phyloP scores from a whole-genome alignment of 2,888 invertebrate species.

The Sceliomorpha sp. region DNA sequence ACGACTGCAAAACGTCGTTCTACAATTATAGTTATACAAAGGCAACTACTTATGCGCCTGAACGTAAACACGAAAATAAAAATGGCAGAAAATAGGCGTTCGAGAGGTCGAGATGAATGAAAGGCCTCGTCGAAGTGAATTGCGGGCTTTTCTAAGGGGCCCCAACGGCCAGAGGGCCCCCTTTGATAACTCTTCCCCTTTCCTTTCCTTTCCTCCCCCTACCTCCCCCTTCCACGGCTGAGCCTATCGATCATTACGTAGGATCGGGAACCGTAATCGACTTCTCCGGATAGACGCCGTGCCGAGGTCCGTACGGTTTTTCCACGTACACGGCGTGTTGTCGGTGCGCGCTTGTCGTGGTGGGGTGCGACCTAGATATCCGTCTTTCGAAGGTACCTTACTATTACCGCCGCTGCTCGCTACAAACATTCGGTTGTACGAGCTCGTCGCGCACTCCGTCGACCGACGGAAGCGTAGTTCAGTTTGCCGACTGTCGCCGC shows the following conservation, averaged over 20 bases:
- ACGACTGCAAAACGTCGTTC: too few species aligned
- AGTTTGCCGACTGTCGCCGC: constrained; percentile 74
- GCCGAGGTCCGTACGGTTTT: constrained; percentile 38
- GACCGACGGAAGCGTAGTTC: constrained; percentile 66
- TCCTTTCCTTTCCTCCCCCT: too few species aligned
- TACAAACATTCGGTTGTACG: constrained; percentile 46
- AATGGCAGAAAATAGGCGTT: too few species aligned
- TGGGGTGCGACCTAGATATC: constrained; percentile 77
- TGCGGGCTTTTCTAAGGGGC: too few species aligned
- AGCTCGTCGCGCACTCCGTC: constrained; percentile 50
- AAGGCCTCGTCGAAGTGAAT: too few species aligned
- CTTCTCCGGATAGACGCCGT: constrained; percentile 40
- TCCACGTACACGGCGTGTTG: constrained; percentile 52
- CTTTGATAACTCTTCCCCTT: too few species aligned
- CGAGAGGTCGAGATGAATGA: too few species aligned
- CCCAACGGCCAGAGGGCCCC: too few species aligned
- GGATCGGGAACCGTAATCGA: constrained; percentile 51
- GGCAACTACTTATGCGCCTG: too few species aligned
- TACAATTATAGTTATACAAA: too few species aligned
- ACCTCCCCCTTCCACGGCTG: too few species aligned
- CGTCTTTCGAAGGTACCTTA: constrained; percentile 72
- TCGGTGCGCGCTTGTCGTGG: constrained; percentile 55
- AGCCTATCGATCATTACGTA: constrained; percentile 50
- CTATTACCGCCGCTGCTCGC: constrained; percentile 57
- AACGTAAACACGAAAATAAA: too few species aligned